A percentile compares a stretch with the other conserved stretches of the same genome.
Conservation (phyloP, 2,113 vertebrate genomes). For the Anser cygnoides region DNA sequence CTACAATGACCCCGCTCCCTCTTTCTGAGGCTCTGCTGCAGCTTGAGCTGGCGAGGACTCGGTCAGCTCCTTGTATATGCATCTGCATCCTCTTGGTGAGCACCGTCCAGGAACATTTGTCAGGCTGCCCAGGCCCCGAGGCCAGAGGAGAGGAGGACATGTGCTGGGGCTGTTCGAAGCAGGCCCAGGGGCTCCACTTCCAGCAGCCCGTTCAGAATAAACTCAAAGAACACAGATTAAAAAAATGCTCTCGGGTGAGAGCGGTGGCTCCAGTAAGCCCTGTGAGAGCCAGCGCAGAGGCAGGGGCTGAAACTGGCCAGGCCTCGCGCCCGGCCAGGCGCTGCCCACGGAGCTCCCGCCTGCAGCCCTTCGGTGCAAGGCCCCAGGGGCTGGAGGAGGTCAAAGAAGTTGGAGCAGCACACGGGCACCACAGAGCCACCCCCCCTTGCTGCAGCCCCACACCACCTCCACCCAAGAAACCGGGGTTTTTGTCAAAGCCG, state of each 20-base stretch:
- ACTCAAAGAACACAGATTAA: neutral
- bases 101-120: neutral
- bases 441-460: too few relatives aligned
- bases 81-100: conserved; percentile 5
- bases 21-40: neutral
- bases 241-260: neutral
- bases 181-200: neutral
- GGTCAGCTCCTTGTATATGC: neutral
- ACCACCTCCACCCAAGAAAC: too few relatives aligned
- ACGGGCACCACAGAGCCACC: too few relatives aligned
- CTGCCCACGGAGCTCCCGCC: neutral
- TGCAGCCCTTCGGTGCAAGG: neutral
- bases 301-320: neutral
- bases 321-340: neutral
- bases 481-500: too few relatives aligned
- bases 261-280: neutral
- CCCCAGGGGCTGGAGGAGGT: accelerated
- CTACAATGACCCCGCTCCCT: neutral
- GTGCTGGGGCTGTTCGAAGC: neutral
- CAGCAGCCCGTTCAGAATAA: neutral
- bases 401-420: too few relatives aligned
- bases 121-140: neutral
- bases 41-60: neutral
- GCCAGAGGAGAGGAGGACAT: neutral
- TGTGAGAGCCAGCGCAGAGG: too few relatives aligned